A percentile compares a stretch with the other conserved stretches of the same genome.
Evolutionary conservation across 2,888 invertebrate species (phyloP).

Genomic region (Cheiracanthium punctorium): DNA sequence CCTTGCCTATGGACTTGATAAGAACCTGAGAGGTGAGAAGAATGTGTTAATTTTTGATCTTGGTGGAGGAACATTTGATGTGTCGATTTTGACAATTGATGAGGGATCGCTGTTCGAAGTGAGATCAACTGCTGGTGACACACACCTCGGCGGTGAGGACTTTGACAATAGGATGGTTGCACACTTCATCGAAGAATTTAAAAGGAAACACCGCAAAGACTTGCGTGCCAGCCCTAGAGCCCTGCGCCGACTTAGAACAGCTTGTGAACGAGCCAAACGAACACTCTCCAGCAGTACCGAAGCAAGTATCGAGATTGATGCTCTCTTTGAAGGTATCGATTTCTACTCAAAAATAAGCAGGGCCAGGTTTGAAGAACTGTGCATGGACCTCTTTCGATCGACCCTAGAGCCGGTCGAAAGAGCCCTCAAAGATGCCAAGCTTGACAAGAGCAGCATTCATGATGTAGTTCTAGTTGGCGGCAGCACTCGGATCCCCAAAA

Average conservation of each 20-base stretch:
- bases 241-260: slow-evolving; percentile 80
- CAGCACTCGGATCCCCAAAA: slow-evolving; percentile 87
- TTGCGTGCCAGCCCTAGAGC: slow-evolving; percentile 75
- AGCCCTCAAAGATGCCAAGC: slow-evolving; percentile 85
- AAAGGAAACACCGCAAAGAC: slow-evolving; percentile 80
- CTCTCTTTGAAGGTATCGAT: too few species aligned
- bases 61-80: too few species aligned
- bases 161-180: slow-evolving; percentile 82
- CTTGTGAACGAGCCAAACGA: slow-evolving; percentile 86
- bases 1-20: slow-evolving; percentile 76
- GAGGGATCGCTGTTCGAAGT: too few species aligned
- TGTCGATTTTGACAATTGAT: too few species aligned
- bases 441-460: too few species aligned
- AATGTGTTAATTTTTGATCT: too few species aligned
- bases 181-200: slow-evolving; percentile 86
- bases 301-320: slow-evolving; percentile 31
- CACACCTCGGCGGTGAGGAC: slow-evolving; percentile 98
- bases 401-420: slow-evolving; percentile 87
- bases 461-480: slow-evolving; percentile 90
- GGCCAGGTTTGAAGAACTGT: too few species aligned
- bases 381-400: slow-evolving; percentile 83
- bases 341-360: too few species aligned
- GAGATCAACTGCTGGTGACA: slow-evolving; percentile 86
- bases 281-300: slow-evolving; percentile 80
- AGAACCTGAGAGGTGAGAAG: slow-evolving; percentile 77